Evolutionary conservation across 2,797 vertebrate species (phyloP).

Genomic region (Amblyopsis hoosieri): DNA sequence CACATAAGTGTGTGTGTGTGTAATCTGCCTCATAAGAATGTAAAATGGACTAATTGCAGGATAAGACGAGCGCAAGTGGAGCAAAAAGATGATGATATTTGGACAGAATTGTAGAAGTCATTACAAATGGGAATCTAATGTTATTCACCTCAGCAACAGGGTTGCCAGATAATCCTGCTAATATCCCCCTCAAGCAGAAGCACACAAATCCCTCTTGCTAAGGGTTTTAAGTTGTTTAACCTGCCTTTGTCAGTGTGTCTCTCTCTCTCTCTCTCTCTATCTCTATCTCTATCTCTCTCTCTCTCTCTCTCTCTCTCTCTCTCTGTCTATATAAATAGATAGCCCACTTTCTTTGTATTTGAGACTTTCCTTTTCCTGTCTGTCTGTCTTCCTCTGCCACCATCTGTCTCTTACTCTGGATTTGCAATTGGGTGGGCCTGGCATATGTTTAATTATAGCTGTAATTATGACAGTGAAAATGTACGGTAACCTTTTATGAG

Average conservation of each 20-base stretch:
- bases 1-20: not conserved
- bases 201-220: conserved; percentile 54
- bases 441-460: too few species aligned
- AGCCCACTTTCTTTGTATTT: not conserved
- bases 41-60: conserved; percentile 49
- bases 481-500: not conserved
- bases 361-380: not conserved
- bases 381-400: not conserved
- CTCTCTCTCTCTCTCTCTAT: conserved; percentile 7
- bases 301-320: not conserved
- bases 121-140: conserved; percentile 66
- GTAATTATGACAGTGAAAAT: not conserved
- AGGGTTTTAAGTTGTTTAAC: conserved; percentile 66
- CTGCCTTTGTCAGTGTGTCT: conserved; percentile 38
- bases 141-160: conserved; percentile 65
- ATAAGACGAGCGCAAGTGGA: conserved; percentile 34
- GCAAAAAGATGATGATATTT: conserved; percentile 40
- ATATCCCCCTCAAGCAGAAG: conserved; percentile 60
- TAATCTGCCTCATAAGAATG: conserved; percentile 41
- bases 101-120: conserved; percentile 41
- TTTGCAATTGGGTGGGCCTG: not conserved
- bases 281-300: not conserved
- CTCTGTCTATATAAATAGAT: not conserved
- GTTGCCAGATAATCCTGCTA: conserved; percentile 74
- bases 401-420: not conserved